These are phyloP conservation scores for Tretioscincus oriximinensis DNA, from an alignment of 2,113 vertebrate species.

Conservation along the genomic window DNA sequence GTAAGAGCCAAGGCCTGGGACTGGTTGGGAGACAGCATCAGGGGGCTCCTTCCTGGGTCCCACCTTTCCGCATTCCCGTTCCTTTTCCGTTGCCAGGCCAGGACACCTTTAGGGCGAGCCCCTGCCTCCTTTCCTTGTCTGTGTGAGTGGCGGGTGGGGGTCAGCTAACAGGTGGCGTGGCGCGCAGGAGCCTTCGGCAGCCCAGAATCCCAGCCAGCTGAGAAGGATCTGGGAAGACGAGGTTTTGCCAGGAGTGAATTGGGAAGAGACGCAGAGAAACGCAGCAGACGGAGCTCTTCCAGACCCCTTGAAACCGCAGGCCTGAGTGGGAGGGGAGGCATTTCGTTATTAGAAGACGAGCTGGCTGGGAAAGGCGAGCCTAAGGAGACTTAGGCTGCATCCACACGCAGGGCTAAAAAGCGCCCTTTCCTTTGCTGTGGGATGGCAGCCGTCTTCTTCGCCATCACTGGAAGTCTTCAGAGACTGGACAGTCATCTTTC, in stretches of 20 bases:
- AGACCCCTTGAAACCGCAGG: not conserved
- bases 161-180: conserved; percentile 9
- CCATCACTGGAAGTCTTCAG: no score
- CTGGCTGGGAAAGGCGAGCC: not conserved
- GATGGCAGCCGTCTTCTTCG: no score
- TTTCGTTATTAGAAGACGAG: not conserved
- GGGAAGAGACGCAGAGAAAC: not conserved
- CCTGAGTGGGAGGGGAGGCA: not conserved
- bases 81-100: conserved; percentile 31
- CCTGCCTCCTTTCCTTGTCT: conserved; percentile 19
- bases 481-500: no score
- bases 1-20: conserved; percentile 50
- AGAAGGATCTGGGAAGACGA: not conserved
- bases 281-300: not conserved
- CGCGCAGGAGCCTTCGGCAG: conserved; percentile 14
- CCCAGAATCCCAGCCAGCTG: not conserved
- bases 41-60: not conserved
- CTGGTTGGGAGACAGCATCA: not conserved
- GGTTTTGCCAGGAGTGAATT: not conserved
- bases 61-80: no score
- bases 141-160: not conserved
- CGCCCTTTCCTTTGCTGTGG: no score
- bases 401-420: no score
- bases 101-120: conserved; percentile 21
- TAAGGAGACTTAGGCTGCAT: no score